Evolutionary conservation across 2,888 invertebrate species (phyloP), one percentile per base, ranked within the genome.

Genomic region (Agonopterix heracliana): DNA sequence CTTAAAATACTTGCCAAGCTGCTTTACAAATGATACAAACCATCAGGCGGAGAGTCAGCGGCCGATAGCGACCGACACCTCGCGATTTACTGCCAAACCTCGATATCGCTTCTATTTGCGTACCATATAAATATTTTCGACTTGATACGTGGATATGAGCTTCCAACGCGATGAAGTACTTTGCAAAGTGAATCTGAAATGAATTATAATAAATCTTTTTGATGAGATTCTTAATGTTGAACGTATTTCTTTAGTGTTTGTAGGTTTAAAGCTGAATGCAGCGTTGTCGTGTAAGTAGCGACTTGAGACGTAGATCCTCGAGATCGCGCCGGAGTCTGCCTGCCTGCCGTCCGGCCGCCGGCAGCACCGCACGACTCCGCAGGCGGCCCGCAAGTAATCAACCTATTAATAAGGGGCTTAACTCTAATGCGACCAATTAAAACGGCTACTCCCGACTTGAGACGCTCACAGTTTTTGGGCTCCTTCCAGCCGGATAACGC

Each of bases 361-460:
- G 2, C 43, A 41, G 13, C 14, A 10, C 44, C 5, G 8, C 12
- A 9, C 43, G 43, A 36, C 13, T 36, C 45, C 36, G 45, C 34
- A 12, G 45, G 35, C 45, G 58, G 73, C 75, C 83, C 81, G 76
- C 81, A 76, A 79, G 75, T 85, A 87, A 88, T 85, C 87, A 81
- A 81, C 83, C 87, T 83, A 88, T 88, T 88, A 85, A 87, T 88
- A 87, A 78, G 75, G 76, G 74, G 88, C 75, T 88, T 74, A 80
- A 69, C 73, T 70, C 71, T 86, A 87, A 88, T 85, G 64, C 87
- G 74, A 73, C 82, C 81, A 87, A 87, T 87, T 88, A 88, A 86
- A 87, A 83, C 68, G 77, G 79, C 73, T 81, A 77, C 81, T 81
- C 68, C 70, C 70, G 64, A 81, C 85, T 86, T 82, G 76, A 86